phyloP scores from a whole-genome alignment of 2,797 vertebrate species.

The Danio tinwini region DNA sequence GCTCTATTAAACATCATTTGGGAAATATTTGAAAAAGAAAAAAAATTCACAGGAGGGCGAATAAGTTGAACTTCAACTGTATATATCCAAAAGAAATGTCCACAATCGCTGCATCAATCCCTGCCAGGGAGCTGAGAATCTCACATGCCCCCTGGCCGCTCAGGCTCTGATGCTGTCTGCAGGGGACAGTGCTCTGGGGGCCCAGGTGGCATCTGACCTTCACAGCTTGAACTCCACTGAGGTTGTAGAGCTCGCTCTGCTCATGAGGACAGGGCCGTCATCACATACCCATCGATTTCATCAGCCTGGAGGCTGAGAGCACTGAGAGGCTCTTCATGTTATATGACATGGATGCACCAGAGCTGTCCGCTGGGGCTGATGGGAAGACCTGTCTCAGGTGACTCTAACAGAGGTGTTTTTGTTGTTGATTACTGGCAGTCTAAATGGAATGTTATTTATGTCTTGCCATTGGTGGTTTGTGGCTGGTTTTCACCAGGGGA shows the following conservation, averaged over 20 bases:
- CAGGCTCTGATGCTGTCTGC: slow-evolving; percentile 37
- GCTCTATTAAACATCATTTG: too few species aligned
- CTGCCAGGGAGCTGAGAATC: not conserved
- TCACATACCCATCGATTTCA: not conserved
- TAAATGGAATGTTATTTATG: slow-evolving; percentile 6
- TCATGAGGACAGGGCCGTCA: not conserved
- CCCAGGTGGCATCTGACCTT: slow-evolving; percentile 28
- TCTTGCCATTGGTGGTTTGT: slow-evolving; percentile 26
- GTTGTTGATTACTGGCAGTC: slow-evolving; percentile 18
- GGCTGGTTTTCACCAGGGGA: slow-evolving; percentile 19
- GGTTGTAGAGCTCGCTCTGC: not conserved
- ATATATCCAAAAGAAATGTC: not conserved
- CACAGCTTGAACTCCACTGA: slow-evolving; percentile 3
- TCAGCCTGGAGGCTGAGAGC: not conserved
- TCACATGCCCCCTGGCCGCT: not conserved
- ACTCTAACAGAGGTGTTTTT: slow-evolving; percentile 7
- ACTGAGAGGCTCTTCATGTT: not conserved
- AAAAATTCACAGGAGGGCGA: too few species aligned
- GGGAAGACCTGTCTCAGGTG: slow-evolving; percentile 24
- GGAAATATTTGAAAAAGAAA: too few species aligned
- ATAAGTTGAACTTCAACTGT: too few species aligned
- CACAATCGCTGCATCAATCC: slow-evolving; percentile 45
- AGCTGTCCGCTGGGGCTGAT: slow-evolving; percentile 10
- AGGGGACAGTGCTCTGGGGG: slow-evolving; percentile 19
- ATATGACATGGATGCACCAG: not conserved